Evolutionary conservation across 2,113 vertebrate species (phyloP), one percentile per base, ranked within the genome.

Genomic region (Suricata suricatta): DNA sequence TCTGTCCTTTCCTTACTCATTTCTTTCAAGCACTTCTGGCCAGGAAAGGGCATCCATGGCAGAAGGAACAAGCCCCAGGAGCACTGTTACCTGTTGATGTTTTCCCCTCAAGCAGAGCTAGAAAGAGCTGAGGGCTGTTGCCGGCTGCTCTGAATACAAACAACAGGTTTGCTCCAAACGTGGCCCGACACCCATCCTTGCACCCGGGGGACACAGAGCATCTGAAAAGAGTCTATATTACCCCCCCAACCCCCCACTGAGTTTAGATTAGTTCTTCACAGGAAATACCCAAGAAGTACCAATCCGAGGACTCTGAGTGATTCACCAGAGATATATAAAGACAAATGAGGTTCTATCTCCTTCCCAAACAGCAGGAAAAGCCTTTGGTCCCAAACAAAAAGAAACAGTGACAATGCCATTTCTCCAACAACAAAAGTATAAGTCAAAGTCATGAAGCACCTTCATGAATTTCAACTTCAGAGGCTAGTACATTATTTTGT

Each of bases 1-100:
- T 80, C 52, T 80, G n/a, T 54, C n/a, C 69, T 93, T 84, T 90
- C 50, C 41, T 74, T 89, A 85, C n/a, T 91, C 72, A 91, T 93
- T 74, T 92, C 52, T 23, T 52, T 84, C 80, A 35, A 85, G 38
- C 1, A 4, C 60, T 63, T 80, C 1, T 72, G 72, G 31, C 85
- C 71, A 79, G 54, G 60, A 84, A 97, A 71, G 27, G 38, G n/a
- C 52, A 66, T 77, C 60, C 33, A 2, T 12, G 23, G 7, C 50
- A 79, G 57, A 93, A 66, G 33, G 19, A 41, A 77, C 0, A 3
- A 86, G 33, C 79, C n/a, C 31, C 50, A 35, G 47, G 31, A 47
- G 44, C 0, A 1, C 44, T 31, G 9, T 47, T 85, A 91, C 27
- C 27, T 97, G 7, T 21, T 82, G 64, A 35, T 72, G 41, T 74